phyloP scores from a whole-genome alignment of 1,140 invertebrate genomes.

The Centruroides sculpturatus region DNA sequence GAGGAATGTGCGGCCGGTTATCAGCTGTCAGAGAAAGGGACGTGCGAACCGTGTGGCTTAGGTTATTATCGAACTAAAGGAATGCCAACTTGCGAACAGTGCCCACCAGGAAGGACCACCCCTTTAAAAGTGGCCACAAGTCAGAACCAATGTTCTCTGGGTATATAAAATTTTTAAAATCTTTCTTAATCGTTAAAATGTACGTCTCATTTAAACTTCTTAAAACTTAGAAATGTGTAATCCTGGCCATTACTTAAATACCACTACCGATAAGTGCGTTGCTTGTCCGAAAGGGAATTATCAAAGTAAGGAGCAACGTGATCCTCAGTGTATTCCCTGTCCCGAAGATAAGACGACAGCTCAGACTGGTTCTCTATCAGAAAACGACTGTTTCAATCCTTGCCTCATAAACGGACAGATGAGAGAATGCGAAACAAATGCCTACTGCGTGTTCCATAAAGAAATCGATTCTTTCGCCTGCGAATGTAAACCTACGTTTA shows the following conservation, averaged over 20 bases:
- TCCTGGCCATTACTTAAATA: slow-evolving; percentile 64
- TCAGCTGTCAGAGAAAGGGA: slow-evolving; percentile 72
- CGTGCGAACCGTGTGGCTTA: slow-evolving; percentile 78
- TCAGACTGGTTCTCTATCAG: slow-evolving; percentile 53
- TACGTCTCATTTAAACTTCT: neutral
- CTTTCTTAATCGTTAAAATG: neutral
- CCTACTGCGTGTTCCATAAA: slow-evolving; percentile 73
- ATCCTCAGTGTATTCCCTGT: slow-evolving; percentile 71
- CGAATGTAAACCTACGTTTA: slow-evolving; percentile 85
- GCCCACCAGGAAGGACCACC: slow-evolving; percentile 78
- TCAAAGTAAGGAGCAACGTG: slow-evolving; percentile 69
- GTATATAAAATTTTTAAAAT: slow-evolving; percentile 11
- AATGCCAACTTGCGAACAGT: slow-evolving; percentile 69
- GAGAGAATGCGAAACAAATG: slow-evolving; percentile 72
- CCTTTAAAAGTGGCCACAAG: slow-evolving; percentile 60
- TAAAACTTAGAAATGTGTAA: slow-evolving; percentile 26
- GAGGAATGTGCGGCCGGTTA: slow-evolving; percentile 71
- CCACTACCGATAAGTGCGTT: slow-evolving; percentile 65
- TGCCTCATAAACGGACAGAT: slow-evolving; percentile 70
- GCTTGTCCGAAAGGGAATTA: slow-evolving; percentile 84
- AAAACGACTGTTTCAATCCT: slow-evolving; percentile 74
- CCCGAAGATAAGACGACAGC: slow-evolving; percentile 84
- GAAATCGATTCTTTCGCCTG: slow-evolving; percentile 71
- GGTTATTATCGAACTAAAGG: slow-evolving; percentile 81
- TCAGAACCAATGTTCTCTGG: slow-evolving; percentile 79